Conservation (phyloP, 2,797 vertebrate species). For the Fundulus diaphanus region DNA sequence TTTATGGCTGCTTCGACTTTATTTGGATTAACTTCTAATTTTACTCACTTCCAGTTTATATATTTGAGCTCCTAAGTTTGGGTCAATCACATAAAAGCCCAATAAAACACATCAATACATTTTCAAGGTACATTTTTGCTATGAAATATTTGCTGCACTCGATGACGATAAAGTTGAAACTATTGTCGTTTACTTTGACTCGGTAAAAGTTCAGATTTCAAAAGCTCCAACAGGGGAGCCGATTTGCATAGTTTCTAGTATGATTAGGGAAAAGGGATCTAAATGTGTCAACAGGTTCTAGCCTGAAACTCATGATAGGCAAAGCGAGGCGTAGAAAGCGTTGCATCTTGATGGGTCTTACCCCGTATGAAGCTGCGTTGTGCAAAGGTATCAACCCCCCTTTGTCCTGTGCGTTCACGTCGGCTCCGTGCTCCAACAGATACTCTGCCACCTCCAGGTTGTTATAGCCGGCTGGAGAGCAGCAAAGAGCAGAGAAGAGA, state of each 20-base stretch:
- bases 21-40: background rate
- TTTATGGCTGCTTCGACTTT: background rate
- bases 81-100: background rate
- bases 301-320: background rate
- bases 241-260: background rate
- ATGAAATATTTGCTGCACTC: background rate
- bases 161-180: background rate
- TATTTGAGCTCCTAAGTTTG: background rate
- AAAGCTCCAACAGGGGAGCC: background rate
- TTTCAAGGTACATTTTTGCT: background rate
- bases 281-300: background rate
- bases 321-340: background rate
- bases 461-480: constrained; percentile 90
- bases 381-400: constrained; percentile 95
- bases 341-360: constrained; percentile 67
- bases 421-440: constrained; percentile 93
- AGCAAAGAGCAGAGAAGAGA: background rate
- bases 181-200: background rate
- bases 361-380: constrained; percentile 96
- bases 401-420: constrained; percentile 97
- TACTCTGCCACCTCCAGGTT: constrained; percentile 97
- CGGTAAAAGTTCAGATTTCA: background rate
- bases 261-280: background rate
- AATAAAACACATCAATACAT: background rate
- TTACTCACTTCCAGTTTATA: background rate